Evolutionary conservation across 92 coral and sea anemone genomes (phyloP).

Genomic region (Actinostola sp.): DNA sequence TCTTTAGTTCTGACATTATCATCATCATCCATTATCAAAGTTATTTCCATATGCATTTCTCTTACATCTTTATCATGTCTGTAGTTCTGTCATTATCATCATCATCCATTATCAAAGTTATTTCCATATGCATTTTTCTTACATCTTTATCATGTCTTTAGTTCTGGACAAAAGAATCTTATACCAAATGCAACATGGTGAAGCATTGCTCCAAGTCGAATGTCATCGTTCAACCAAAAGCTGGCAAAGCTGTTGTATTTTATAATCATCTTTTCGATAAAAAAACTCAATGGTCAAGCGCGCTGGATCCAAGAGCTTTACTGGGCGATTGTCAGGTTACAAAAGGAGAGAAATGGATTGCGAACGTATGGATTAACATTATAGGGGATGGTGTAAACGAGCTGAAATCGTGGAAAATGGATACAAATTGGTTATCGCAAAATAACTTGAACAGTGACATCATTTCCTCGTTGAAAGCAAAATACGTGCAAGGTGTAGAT

Average conservation of each 20-base stretch:
- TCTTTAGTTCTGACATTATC: too few relatives aligned
- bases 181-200: slow-evolving; percentile 80
- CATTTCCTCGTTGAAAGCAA: slow-evolving; percentile 48
- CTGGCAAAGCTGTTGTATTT: slow-evolving; percentile 88
- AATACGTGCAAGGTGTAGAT: slow-evolving; percentile 33
- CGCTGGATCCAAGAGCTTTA: slow-evolving; percentile 75
- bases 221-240: slow-evolving; percentile 72
- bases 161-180: slow-evolving; percentile 83
- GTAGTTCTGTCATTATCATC: too few relatives aligned
- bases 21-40: too few relatives aligned
- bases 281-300: slow-evolving; percentile 77
- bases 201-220: slow-evolving; percentile 80
- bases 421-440: slow-evolving; percentile 76
- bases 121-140: too few relatives aligned
- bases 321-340: slow-evolving; percentile 89
- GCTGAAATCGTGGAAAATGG: slow-evolving; percentile 86
- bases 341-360: slow-evolving; percentile 93
- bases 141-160: slow-evolving; percentile 14
- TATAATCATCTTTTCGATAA: slow-evolving; percentile 82
- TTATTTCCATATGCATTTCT: too few relatives aligned
- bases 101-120: too few relatives aligned
- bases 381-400: slow-evolving; percentile 83
- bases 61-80: too few relatives aligned
- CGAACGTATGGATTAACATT: slow-evolving; percentile 85
- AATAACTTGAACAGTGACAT: slow-evolving; percentile 67